A percentile compares a stretch with the other conserved stretches of the same genome.
These are phyloP conservation scores for Poeciliopsis turrubarensis DNA, from an alignment of 2,113 vertebrate species.

Conservation along the genomic window DNA sequence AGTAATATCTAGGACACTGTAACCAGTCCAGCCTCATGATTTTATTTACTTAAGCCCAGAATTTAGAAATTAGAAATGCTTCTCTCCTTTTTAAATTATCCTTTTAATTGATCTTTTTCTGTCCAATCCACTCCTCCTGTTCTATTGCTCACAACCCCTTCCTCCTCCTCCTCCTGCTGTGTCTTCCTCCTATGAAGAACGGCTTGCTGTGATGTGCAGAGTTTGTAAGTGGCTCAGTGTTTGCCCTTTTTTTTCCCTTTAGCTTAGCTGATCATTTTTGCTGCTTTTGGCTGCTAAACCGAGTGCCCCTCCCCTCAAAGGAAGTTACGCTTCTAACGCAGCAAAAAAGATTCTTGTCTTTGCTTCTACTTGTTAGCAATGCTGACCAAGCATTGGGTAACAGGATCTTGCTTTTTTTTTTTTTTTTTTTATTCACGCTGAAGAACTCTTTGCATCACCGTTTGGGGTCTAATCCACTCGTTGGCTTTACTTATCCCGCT, in stretches of 20 bases:
- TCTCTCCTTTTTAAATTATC: slow-evolving; percentile 19
- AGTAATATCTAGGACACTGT: not conserved
- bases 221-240: slow-evolving; percentile 83
- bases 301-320: not conserved
- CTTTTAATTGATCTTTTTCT: slow-evolving; percentile 63
- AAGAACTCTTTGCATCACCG: not conserved
- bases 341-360: slow-evolving; percentile 39
- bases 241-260: slow-evolving; percentile 53
- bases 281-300: slow-evolving; percentile 50
- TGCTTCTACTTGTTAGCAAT: slow-evolving; percentile 31
- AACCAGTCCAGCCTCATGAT: slow-evolving; percentile 13
- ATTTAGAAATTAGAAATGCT: slow-evolving; percentile 41
- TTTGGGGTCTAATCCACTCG: not conserved
- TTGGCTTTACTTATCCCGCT: slow-evolving; percentile 27
- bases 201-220: slow-evolving; percentile 83
- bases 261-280: slow-evolving; percentile 43
- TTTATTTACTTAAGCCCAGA: slow-evolving; percentile 9
- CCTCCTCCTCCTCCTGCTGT: slow-evolving; percentile 53
- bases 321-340: slow-evolving; percentile 27
- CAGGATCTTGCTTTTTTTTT: slow-evolving; percentile 31
- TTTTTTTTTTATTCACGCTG: too few species aligned
- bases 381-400: slow-evolving; percentile 5
- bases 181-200: slow-evolving; percentile 79
- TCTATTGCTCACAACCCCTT: slow-evolving; percentile 44
- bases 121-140: slow-evolving; percentile 52